Conservation (phyloP, 2,113 vertebrate species). For the Coreoperca whiteheadi region DNA sequence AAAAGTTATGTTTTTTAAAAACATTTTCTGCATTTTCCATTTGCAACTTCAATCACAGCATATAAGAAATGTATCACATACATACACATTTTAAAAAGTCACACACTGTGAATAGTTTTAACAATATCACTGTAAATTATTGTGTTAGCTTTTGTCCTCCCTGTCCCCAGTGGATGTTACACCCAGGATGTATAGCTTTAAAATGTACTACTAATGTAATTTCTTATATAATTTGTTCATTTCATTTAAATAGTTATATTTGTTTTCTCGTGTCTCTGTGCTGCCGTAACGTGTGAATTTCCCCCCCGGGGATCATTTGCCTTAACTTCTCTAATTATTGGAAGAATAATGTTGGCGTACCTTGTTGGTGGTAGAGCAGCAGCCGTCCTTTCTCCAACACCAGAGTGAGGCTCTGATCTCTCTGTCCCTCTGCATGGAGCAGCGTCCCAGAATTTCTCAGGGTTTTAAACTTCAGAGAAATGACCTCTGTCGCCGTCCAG, state of each 20-base stretch:
- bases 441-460: conserved; percentile 71
- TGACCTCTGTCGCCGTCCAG: conserved; percentile 42
- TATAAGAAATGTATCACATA: too few species aligned
- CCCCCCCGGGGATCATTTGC: neutral
- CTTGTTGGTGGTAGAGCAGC: conserved; percentile 75
- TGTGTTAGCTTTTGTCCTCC: too few species aligned
- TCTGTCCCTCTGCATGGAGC: conserved; percentile 69
- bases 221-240: neutral
- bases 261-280: neutral
- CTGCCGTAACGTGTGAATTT: neutral
- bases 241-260: neutral
- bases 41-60: too few species aligned
- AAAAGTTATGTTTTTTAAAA: too few species aligned
- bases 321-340: neutral
- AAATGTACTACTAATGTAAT: too few species aligned
- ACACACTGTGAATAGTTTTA: too few species aligned
- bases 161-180: too few species aligned
- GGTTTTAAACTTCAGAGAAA: conserved; percentile 78
- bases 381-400: conserved; percentile 74
- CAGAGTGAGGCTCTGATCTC: conserved; percentile 75
- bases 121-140: too few species aligned
- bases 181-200: neutral
- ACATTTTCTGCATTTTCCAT: too few species aligned
- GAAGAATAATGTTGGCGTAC: conserved; percentile 39
- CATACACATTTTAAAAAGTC: too few species aligned